These are phyloP conservation scores for Odontothrips loti DNA, from an alignment of 2,888 invertebrate species.

Conservation along the genomic window DNA sequence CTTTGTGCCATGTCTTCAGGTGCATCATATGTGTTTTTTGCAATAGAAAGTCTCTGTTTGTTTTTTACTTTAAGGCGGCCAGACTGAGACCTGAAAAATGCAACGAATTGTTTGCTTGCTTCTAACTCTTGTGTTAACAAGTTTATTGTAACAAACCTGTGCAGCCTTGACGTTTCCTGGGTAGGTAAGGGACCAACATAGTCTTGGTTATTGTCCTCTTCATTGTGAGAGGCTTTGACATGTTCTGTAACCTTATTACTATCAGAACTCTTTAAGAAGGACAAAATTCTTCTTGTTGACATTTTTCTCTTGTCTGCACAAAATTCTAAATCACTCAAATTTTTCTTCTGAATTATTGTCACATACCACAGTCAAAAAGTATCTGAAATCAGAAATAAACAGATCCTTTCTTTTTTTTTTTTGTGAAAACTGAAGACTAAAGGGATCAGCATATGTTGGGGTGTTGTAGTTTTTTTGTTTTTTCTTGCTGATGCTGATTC, in stretches of 20 bases:
- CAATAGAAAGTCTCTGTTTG: constrained; percentile 28
- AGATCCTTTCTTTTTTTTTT: too few relatives aligned
- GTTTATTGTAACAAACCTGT: background rate
- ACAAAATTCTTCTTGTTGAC: background rate
- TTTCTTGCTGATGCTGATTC: background rate
- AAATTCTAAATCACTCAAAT: background rate
- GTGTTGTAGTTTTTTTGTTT: too few relatives aligned
- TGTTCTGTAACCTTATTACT: background rate
- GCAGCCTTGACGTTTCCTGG: background rate
- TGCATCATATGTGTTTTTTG: constrained; percentile 27
- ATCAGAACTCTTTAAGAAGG: background rate
- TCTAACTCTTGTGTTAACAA: background rate
- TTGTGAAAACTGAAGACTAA: too few relatives aligned
- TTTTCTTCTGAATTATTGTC: too few relatives aligned
- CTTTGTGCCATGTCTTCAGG: background rate
- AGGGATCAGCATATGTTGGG: too few relatives aligned
- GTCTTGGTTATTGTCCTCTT: background rate
- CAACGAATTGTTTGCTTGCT: background rate
- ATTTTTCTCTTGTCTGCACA: background rate
- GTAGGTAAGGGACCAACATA: too few relatives aligned
- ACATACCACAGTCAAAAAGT: too few relatives aligned
- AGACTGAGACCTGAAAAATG: constrained; percentile 33
- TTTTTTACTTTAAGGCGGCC: constrained; percentile 33
- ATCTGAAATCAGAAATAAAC: too few relatives aligned
- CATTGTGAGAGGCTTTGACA: background rate